phyloP scores from a whole-genome alignment of 2,888 invertebrate species.

The Tenthredo scrophulariae region DNA sequence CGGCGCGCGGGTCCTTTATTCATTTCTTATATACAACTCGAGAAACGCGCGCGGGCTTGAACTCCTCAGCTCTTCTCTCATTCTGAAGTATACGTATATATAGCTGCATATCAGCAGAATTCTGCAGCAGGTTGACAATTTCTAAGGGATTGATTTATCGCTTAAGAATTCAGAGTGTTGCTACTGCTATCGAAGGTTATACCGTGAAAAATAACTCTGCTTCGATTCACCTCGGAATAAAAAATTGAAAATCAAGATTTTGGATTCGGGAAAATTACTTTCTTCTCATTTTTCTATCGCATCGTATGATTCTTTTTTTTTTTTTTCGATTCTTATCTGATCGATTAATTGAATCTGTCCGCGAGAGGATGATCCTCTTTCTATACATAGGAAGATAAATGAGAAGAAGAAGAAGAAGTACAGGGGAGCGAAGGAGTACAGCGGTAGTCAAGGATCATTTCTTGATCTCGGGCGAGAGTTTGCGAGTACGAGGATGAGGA shows the following conservation, averaged over 20 bases:
- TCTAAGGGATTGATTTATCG: constrained; percentile 37
- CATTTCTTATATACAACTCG: constrained; percentile 1
- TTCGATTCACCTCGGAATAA: too few relatives aligned
- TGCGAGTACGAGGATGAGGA: constrained; percentile 40
- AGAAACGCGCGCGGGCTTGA: too few relatives aligned
- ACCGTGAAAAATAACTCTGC: background rate
- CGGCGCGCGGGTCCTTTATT: background rate
- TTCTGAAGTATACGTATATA: background rate
- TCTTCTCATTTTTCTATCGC: too few relatives aligned
- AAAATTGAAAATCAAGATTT: too few relatives aligned
- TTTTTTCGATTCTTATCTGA: too few relatives aligned
- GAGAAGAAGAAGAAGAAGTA: too few relatives aligned
- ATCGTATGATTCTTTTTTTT: too few relatives aligned
- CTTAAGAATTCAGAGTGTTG: constrained; percentile 7
- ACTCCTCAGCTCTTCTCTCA: background rate
- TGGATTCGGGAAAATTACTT: too few relatives aligned
- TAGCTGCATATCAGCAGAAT: background rate
- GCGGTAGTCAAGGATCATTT: background rate
- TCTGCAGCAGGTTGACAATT: constrained; percentile 33
- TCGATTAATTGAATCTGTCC: too few relatives aligned
- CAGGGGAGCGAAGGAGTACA: too few relatives aligned
- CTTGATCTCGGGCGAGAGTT: background rate
- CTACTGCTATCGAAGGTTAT: background rate
- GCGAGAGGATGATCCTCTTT: too few relatives aligned
- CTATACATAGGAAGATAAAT: too few relatives aligned